phyloP scores from a whole-genome alignment of 2,888 invertebrate species.

The Capitulum mitella region DNA sequence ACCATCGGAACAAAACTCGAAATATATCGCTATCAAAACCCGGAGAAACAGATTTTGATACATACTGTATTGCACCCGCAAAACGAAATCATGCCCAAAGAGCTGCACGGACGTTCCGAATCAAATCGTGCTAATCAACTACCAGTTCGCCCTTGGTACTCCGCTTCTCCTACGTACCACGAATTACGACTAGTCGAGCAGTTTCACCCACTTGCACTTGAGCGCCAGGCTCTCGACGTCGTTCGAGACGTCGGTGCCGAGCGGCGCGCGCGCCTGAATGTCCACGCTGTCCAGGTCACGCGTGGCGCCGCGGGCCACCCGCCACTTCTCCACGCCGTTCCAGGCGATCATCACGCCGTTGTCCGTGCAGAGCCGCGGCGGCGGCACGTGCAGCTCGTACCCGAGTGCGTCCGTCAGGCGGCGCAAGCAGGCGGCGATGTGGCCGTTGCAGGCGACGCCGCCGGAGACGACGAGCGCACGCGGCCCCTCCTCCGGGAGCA shows the following conservation, averaged over 20 bases:
- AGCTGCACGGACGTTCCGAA: too few relatives aligned
- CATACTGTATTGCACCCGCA: too few relatives aligned
- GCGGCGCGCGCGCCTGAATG: slow-evolving; percentile 44
- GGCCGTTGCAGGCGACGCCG: slow-evolving; percentile 90
- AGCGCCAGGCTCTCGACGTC: slow-evolving; percentile 31
- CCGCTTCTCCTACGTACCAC: too few relatives aligned
- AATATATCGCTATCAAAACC: too few relatives aligned
- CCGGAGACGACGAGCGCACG: slow-evolving; percentile 79
- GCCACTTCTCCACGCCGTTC: slow-evolving; percentile 83
- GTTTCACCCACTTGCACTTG: slow-evolving; percentile 33
- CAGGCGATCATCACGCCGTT: slow-evolving; percentile 99
- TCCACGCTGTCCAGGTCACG: slow-evolving; percentile 55
- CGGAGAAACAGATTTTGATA: too few relatives aligned
- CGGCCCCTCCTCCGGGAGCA: slow-evolving; percentile 55
- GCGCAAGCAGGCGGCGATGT: slow-evolving; percentile 61
- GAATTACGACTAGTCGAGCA: slow-evolving; percentile 22
- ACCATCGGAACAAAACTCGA: too few relatives aligned
- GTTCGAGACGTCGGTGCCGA: slow-evolving; percentile 31
- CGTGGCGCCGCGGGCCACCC: slow-evolving; percentile 47
- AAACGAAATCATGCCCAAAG: too few relatives aligned
- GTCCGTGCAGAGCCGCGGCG: slow-evolving; percentile 82
- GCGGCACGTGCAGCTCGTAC: slow-evolving; percentile 65
- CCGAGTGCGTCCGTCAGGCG: slow-evolving; percentile 58
- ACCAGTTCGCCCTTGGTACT: too few relatives aligned
- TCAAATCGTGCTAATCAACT: too few relatives aligned